phyloP scores from a whole-genome alignment of 2,797 vertebrate species.

The Hephaestus fuliginosus region DNA sequence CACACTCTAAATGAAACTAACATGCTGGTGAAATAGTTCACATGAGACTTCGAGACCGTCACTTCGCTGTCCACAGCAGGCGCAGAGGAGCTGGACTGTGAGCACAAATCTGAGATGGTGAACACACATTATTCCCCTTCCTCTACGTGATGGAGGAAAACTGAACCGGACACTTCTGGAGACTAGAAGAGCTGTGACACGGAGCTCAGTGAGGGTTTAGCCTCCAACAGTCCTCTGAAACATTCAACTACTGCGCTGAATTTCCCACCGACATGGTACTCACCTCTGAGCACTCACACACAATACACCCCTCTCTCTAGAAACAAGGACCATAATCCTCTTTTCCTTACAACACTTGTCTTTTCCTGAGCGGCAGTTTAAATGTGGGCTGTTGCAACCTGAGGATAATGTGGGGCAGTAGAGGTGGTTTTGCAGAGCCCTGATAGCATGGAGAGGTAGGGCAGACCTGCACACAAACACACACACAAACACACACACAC shows the following conservation, averaged over 20 bases:
- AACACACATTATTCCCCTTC: neutral
- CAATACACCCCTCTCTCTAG: conserved; percentile 7
- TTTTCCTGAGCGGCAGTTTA: conserved; percentile 38
- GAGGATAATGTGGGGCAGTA: conserved; percentile 34
- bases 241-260: conserved; percentile 9
- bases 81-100: neutral
- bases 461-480: neutral
- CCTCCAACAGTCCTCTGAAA: conserved; percentile 3
- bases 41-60: neutral
- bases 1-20: neutral
- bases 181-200: neutral
- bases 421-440: conserved; percentile 39
- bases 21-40: neutral
- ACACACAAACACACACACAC: conserved; percentile 17
- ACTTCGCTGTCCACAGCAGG: neutral
- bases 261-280: conserved; percentile 21
- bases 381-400: conserved; percentile 34
- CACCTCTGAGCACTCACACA: conserved; percentile 16
- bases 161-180: neutral
- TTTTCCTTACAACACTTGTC: conserved; percentile 44
- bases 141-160: neutral
- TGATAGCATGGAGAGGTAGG: conserved; percentile 23
- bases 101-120: neutral
- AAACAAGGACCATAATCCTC: conserved; percentile 49
- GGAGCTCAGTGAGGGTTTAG: neutral